Conservation (phyloP, 2,888 invertebrate species). For the Leucania comma region DNA sequence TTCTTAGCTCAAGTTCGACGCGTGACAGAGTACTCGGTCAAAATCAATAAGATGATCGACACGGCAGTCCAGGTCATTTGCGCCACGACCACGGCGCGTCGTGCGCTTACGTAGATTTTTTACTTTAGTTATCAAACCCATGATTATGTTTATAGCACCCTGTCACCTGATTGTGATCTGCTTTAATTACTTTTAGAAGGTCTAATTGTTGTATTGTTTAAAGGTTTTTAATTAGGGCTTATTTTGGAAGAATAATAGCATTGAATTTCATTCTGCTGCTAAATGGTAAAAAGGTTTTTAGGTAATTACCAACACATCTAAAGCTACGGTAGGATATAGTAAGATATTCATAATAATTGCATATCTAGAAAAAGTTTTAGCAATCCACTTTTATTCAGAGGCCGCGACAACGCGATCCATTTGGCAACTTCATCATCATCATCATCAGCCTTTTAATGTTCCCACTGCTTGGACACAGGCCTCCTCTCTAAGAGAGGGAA, state of each 20-base stretch:
- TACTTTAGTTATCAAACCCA: constrained; percentile 44
- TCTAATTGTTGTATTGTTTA: constrained; percentile 38
- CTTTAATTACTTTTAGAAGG: constrained; percentile 57
- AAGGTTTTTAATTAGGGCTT: background rate
- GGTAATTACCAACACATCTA: background rate
- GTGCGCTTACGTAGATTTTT: constrained; percentile 59
- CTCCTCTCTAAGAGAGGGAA: too few relatives aligned
- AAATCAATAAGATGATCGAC: constrained; percentile 67
- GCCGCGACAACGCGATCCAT: too few relatives aligned
- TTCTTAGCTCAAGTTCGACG: background rate
- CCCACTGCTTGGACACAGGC: too few relatives aligned
- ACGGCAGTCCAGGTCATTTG: constrained; percentile 68
- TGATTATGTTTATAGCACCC: constrained; percentile 56
- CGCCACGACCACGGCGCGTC: constrained; percentile 70
- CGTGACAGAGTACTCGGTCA: constrained; percentile 55
- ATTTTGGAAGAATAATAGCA: background rate
- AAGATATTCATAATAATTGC: background rate
- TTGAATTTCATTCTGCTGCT: background rate
- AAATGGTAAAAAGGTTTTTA: too few relatives aligned
- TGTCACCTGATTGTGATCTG: constrained; percentile 47
- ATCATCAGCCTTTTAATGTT: too few relatives aligned
- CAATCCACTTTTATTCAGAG: too few relatives aligned
- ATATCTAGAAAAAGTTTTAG: too few relatives aligned
- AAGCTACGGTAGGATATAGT: background rate
- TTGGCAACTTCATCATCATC: too few relatives aligned